Base-by-base conservation (phyloP, 2,113 vertebrate genomes). In the Deroptyus accipitrinus region DNA sequence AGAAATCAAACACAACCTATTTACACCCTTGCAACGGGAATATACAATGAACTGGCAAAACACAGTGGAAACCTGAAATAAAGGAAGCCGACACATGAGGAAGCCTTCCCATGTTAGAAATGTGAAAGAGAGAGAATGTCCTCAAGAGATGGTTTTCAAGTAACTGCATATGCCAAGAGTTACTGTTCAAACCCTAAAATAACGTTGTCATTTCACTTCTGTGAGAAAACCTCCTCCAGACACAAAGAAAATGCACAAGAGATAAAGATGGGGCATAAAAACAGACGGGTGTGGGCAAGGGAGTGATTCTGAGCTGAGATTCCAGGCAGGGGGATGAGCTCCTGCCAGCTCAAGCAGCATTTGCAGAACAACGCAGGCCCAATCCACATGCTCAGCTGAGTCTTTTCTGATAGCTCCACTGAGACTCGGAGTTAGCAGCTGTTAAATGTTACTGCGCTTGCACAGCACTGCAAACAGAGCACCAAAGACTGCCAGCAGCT, bases 221-320 rank as follows among this genome's bases (percentile, higher is more conserved):
- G 28, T 23, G 35, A 35, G 78, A 72, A 33, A 52, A 76, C 41
- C 72, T 94, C 90, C 91, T 94, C 85, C 95, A 86, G 59, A 37
- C n/a, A 9, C 13, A 88, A 85, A 80, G 23, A 70, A 63, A 91
- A 52, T 4, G 27, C n/a, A 39, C 0, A 30, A 55, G 35, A 69
- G 17, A 88, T 46, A 94, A 93, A 51, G 63, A 82, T 10, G 11
- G 49, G 27, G 33, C 0, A 37, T 79, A 90, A 83, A 85, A 70
- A 39, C 3, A 82, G 35, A 46, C 0, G 33, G 52, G 39, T 87
- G 85, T 76, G 82, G 88, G 95, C 63, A 95, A 76, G 83, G 44
- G 24, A 92, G 54, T 31, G 79, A 62, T 68, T 69, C 64, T 15
- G 35, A 90, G 33, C 48, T 39, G 81, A 30, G 74, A 81, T 49